These are phyloP conservation scores for Sciurus carolinensis DNA, from an alignment of 2,797 vertebrate genomes.

Conservation along the genomic window DNA sequence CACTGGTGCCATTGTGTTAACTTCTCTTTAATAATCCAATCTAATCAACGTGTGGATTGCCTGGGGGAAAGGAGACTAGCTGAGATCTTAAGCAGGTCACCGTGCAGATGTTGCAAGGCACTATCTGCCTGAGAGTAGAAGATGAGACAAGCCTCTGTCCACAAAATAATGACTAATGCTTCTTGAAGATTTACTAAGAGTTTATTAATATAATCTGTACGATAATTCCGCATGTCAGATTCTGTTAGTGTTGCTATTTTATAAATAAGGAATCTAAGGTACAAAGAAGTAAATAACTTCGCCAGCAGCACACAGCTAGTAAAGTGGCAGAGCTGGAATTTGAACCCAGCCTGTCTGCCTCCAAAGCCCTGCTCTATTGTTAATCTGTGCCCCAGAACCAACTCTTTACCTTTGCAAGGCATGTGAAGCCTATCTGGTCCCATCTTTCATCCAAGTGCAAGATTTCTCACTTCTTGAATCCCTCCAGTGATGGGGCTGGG, in stretches of 20 bases:
- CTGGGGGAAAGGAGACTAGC: background rate
- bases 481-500: background rate
- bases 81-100: background rate
- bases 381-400: background rate
- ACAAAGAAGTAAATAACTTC: background rate
- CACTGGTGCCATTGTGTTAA: background rate
- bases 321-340: background rate
- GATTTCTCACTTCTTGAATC: background rate
- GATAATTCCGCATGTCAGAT: background rate
- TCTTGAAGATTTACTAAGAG: background rate
- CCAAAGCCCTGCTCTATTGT: background rate
- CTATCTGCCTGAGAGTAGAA: background rate
- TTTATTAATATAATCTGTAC: background rate
- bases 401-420: background rate
- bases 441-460: background rate
- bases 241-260: background rate
- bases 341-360: background rate
- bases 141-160: background rate
- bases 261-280: background rate
- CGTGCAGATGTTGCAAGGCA: background rate
- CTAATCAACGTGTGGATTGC: background rate
- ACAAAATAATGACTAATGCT: background rate
- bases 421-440: too few relatives aligned
- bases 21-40: background rate
- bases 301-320: background rate